Evolutionary conservation across 1,140 invertebrate genomes (phyloP), one percentile per base, ranked within the genome.

Genomic region (Elymnias hypermnestra): DNA sequence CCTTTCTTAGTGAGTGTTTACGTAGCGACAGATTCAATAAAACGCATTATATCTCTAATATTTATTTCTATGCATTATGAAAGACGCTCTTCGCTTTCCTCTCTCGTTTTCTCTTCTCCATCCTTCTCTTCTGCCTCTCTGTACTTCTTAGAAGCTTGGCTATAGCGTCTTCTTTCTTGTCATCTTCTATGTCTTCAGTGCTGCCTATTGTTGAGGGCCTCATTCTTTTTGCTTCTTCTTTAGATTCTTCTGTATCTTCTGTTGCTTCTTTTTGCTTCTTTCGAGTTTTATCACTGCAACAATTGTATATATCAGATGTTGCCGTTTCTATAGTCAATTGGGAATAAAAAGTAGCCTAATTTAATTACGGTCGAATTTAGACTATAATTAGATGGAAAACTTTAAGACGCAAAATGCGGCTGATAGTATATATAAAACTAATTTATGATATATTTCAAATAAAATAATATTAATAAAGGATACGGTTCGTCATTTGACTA

Each of bases 41-140:
- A n/a, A n/a, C n/a, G n/a, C n/a, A n/a, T n/a, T n/a, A n/a, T n/a
- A n/a, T n/a, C n/a, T n/a, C n/a, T n/a, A n/a, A n/a, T n/a, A n/a
- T 15, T 59, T 48, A 59, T 56, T 61, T 59, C 25, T 54, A 77
- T 39, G 74, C 75, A 58, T 81, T 83, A 67, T 81, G 58, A 42
- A 82, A 87, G 0, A 87, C 70, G 44, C 82, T 85, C 42, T 79
- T 84, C 0, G 71, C 63, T 57, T 78, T 85, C 58, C 84, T 87
- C 54, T 83, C 72, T n/a, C 42, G 62, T 14, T 76, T 84, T 44
- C 53, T 64, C 61, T 84, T 74, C 25, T 83, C 75, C 10, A 72
- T 51, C 42, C 64, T 81, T 23, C 62, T 54, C 56, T 83, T 87
- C 44, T 67, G 56, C 53, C 75, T 81, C 58, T 87, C 83, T 0